Percentiles rank a stretch among this genome's conserved stretches.
phyloP scores from a whole-genome alignment of 30 jellyfish, hydroid and myxozoan species.

The Hydractinia echinata region DNA sequence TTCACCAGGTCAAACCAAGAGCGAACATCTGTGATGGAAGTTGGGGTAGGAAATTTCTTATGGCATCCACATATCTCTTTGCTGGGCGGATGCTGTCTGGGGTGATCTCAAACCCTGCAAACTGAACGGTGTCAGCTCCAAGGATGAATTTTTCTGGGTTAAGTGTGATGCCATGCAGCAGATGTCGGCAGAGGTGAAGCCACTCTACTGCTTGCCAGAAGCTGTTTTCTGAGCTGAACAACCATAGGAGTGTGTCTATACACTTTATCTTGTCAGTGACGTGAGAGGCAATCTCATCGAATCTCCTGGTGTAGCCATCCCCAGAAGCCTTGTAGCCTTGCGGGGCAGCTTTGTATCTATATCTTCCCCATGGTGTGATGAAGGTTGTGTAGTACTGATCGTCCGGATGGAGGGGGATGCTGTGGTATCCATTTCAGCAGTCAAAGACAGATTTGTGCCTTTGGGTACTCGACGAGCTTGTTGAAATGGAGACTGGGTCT shows the following conservation, averaged over 20 bases:
- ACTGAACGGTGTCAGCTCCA: slow-evolving; percentile 35
- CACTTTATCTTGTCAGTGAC: slow-evolving; percentile 4
- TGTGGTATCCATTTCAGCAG: too few species aligned
- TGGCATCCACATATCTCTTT: neutral
- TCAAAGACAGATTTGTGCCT: neutral
- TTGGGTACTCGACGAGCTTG: slow-evolving; percentile 33
- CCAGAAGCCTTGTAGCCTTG: slow-evolving; percentile 58
- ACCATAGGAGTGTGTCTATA: slow-evolving; percentile 45
- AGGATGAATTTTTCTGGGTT: slow-evolving; percentile 31
- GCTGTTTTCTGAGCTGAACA: slow-evolving; percentile 1
- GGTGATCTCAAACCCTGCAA: slow-evolving; percentile 58
- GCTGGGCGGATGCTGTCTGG: slow-evolving; percentile 34
- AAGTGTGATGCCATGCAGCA: slow-evolving; percentile 48
- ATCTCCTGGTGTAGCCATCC: slow-evolving; percentile 53
- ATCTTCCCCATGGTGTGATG: slow-evolving; percentile 63
- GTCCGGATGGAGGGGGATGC: neutral
- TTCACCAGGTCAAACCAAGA: slow-evolving; percentile 64
- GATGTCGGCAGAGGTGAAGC: slow-evolving; percentile 13
- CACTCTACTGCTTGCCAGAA: slow-evolving; percentile 45
- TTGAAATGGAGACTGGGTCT: slow-evolving; percentile 52
- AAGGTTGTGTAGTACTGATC: slow-evolving; percentile 13
- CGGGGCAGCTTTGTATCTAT: slow-evolving; percentile 45
- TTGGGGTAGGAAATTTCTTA: slow-evolving; percentile 22
- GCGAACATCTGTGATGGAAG: slow-evolving; percentile 32
- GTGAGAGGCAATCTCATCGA: slow-evolving; percentile 25